phyloP scores from a whole-genome alignment of 2,888 invertebrate genomes.

The Charanyca ferruginea region DNA sequence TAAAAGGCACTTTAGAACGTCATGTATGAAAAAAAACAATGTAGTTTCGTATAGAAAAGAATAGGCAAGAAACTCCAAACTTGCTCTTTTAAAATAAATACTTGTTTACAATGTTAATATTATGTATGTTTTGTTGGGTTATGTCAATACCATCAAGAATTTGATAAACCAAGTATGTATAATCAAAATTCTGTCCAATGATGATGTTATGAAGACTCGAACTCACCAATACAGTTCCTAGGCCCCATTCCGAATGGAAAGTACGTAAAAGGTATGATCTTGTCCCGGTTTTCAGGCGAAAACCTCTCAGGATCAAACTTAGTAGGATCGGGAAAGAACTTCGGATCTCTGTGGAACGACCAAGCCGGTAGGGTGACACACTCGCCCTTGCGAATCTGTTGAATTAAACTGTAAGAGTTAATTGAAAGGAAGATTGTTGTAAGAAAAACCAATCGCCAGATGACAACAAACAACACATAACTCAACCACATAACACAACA shows the following conservation, averaged over 20 bases:
- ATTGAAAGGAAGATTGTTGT: neutral
- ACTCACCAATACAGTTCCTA: constrained; percentile 79
- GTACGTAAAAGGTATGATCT: constrained; percentile 72
- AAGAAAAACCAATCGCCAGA: neutral
- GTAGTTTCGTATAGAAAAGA: too few relatives aligned
- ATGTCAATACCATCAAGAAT: too few relatives aligned
- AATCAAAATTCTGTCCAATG: neutral
- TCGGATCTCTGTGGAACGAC: constrained; percentile 73
- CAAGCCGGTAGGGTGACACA: constrained; percentile 79
- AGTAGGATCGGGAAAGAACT: constrained; percentile 73
- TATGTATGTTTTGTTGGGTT: too few relatives aligned
- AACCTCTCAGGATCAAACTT: constrained; percentile 80
- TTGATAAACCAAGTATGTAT: too few relatives aligned
- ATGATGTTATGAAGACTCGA: neutral
- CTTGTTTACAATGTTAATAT: too few relatives aligned
- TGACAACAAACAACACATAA: too few relatives aligned
- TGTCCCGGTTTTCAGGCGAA: constrained; percentile 72
- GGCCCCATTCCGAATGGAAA: constrained; percentile 79
- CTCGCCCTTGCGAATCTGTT: constrained; percentile 77
- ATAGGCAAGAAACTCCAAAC: too few relatives aligned
- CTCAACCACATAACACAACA: too few relatives aligned
- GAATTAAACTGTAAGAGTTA: constrained; percentile 12
- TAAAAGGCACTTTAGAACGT: too few relatives aligned
- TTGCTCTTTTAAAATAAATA: too few relatives aligned
- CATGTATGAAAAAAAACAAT: too few relatives aligned